These are phyloP conservation scores for Cochlearius cochlearius DNA, from an alignment of 2,113 vertebrate genomes.

Conservation along the genomic window DNA sequence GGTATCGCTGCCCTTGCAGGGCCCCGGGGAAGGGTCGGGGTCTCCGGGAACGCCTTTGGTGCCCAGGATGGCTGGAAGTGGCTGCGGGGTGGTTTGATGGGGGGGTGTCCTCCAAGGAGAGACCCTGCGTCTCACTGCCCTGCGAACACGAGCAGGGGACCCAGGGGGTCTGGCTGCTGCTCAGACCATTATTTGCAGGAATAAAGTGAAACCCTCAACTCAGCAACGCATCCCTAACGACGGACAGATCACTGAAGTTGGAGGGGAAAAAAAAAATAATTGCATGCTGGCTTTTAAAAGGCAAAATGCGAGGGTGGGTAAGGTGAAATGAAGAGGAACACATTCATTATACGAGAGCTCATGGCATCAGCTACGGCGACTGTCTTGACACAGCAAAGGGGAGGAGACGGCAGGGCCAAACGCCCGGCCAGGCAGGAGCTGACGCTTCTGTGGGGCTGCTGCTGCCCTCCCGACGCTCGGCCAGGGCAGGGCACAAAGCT, in stretches of 20 bases:
- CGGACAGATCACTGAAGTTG: background rate
- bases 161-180: background rate
- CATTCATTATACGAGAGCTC: background rate
- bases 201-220: background rate
- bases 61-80: background rate
- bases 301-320: background rate
- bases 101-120: background rate
- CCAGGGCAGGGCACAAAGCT: background rate
- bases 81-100: background rate
- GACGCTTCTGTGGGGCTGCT: rapidly evolving
- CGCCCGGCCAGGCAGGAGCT: background rate
- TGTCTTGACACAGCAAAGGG: background rate
- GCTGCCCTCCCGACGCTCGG: background rate
- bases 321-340: background rate
- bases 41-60: background rate
- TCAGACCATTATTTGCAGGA: background rate
- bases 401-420: background rate
- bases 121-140: background rate
- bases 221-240: background rate
- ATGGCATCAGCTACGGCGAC: background rate
- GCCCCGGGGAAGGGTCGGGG: background rate
- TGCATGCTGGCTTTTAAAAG: background rate
- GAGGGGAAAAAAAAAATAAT: background rate
- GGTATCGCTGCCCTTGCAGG: background rate
- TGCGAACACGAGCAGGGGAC: rapidly evolving